Conservation (phyloP, 1,140 invertebrate species). For the Triops longicaudatus region DNA sequence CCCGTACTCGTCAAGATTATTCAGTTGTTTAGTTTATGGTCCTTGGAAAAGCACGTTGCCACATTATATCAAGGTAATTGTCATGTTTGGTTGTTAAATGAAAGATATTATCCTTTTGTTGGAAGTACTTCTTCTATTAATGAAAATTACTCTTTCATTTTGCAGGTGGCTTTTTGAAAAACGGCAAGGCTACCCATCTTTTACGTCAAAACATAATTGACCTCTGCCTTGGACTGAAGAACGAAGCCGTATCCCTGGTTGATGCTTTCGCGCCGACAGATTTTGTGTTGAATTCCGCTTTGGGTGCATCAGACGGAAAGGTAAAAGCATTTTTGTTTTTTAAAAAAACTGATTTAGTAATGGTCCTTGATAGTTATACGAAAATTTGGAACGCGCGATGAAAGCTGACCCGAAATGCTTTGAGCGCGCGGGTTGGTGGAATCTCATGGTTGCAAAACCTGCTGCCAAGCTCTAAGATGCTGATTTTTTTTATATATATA, state of each 20-base stretch:
- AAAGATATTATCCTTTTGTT: too few species aligned
- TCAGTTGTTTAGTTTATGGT: conserved; percentile 59
- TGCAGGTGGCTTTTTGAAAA: conserved; percentile 35
- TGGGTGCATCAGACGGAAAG: conserved; percentile 70
- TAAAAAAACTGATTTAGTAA: not conserved
- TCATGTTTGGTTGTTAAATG: not conserved
- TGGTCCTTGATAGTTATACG: not conserved
- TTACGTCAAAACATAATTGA: conserved; percentile 54
- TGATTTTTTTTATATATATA: not conserved
- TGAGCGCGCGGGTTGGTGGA: not conserved
- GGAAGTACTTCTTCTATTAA: too few species aligned
- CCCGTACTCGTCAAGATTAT: conserved; percentile 56
- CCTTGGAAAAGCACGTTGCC: conserved; percentile 64
- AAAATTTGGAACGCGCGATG: not conserved
- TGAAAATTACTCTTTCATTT: not conserved
- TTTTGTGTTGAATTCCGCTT: conserved; percentile 68
- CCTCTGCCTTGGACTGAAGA: conserved; percentile 53
- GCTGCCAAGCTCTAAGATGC: not conserved
- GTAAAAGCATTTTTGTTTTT: conserved; percentile 49
- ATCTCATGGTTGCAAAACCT: not conserved
- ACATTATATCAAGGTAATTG: conserved; percentile 57
- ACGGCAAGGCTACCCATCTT: conserved; percentile 29
- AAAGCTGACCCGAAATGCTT: not conserved
- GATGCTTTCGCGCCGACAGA: conserved; percentile 82
- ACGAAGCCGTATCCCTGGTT: conserved; percentile 65